Evolutionary conservation across 2,888 invertebrate genomes (phyloP).

Genomic region (Athalia circularis): DNA sequence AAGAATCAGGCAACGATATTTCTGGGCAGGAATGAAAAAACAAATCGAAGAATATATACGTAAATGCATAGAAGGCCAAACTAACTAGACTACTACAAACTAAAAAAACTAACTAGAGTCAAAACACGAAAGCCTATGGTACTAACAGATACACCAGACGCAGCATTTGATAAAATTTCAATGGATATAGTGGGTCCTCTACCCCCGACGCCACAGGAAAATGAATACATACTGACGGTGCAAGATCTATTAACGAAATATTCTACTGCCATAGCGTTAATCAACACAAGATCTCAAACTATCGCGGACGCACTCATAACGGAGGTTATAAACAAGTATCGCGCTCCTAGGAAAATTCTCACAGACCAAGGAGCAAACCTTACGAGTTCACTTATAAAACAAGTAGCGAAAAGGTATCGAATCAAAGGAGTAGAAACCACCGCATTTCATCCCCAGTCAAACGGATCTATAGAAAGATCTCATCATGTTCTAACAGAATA

Average conservation of each 20-base stretch:
- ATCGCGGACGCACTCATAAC: not conserved
- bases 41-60: conserved; percentile 41
- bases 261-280: not conserved
- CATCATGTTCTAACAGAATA: conserved; percentile 48
- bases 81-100: no score
- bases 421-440: conserved; percentile 39
- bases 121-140: conserved; percentile 44
- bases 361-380: conserved; percentile 13
- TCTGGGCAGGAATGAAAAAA: conserved; percentile 24
- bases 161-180: conserved; percentile 45
- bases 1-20: conserved; percentile 35
- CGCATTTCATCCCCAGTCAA: conserved; percentile 48
- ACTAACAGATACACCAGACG: conserved; percentile 10
- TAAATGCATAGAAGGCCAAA: conserved; percentile 45
- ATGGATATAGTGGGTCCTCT: conserved; percentile 32
- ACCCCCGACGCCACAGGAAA: not conserved
- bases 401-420: conserved; percentile 12
- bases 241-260: not conserved
- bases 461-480: conserved; percentile 50
- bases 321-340: conserved; percentile 1
- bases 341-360: not conserved
- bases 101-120: conserved; percentile 26
- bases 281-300: not conserved
- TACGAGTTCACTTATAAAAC: not conserved
- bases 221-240: not conserved